Evolutionary conservation across 2,113 vertebrate species (phyloP), one percentile per base, ranked within the genome.

Genomic region (Percina caprodes): DNA sequence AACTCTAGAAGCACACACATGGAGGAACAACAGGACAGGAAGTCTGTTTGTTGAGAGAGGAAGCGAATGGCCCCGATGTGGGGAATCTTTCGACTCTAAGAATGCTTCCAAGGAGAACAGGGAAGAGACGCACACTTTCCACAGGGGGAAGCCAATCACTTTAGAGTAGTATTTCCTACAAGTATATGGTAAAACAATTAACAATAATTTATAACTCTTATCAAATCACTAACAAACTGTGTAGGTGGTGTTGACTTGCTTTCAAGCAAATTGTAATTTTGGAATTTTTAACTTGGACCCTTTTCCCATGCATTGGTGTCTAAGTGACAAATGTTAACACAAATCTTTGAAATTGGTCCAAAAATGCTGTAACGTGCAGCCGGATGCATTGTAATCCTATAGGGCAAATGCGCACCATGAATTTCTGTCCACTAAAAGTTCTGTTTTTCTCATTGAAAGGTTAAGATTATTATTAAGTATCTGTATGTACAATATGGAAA

Each of bases 41-140:
- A 92, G 88, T 90, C 73, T 86, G 89, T 88, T 91, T 86, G 79
- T 87, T 85, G 71, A 92, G 80, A 74, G 84, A 91, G 92, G 93
- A 94, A 88, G 86, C 82, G 83, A 46, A 79, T 24, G 59, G 80
- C 59, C 12, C 35, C 63, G 76, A 82, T 91, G 83, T 81, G 58
- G 87, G 90, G 82, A 92, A 93, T 89, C 80, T 69, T 80, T 71
- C 24, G 21, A 54, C 81, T 89, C 91, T 85, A 90, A 92, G 88
- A 91, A 94, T 93, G 93, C 89, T 46, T 69, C 56, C 46, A 62
- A 71, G 6, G 23, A 84, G 52, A 69, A 26, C 58, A 73, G 75
- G 79, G 74, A 80, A 79, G 73, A 79, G 63, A 77, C 69, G 12
- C 51, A 71, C 52, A 71, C 66, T 88, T 84, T 91, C 80, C 86